Base-by-base conservation (phyloP, 2,797 vertebrate species). In the Chelmon rostratus region DNA sequence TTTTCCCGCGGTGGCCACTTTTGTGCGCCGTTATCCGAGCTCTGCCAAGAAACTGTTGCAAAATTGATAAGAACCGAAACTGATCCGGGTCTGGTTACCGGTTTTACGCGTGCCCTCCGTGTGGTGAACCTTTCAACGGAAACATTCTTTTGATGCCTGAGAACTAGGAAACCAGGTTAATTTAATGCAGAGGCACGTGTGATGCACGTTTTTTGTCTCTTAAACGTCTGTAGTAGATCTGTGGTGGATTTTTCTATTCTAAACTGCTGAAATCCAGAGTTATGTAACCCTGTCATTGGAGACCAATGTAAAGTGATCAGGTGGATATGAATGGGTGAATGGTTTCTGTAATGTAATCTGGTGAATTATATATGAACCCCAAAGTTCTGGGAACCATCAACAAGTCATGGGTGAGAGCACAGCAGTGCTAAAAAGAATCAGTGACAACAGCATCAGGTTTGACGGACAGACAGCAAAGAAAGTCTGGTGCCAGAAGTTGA, bases 1-100 rank as follows among this genome's bases (percentile, higher is more conserved):
- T 86, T 90, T 91, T 92, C 79, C 88, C 75, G 68, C 67, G 71
- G 79, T 68, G 62, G 68, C 13, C 72, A 65, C 87, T 79, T 92
- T 92, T 95, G 90, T 93, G 76, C 19, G 44, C 42, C 18, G 95
- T 91, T 80, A 95, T 91, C 68, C 53, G 91, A 95, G 87, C 88
- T 81, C 56, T 87, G 81, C 85, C 89, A 88, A 90, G 76, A 86
- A 66, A 33, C 75, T 85, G 63, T 37, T 92, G 64, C 90, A 94
- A 91, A 81, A 94, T 94, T 92, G 2, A 96, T 85, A 69, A 65
- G 76, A 82, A 73, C 76, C 13, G 91, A 92, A 90, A 93, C 77
- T 40, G 83, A 94, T 79, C 84, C 59, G 23, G 81, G 58, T 95
- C 87, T 40, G 46, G 76, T 95, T 92, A 84, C 94, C 46, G 38